phyloP scores from a whole-genome alignment of 2,888 invertebrate species.

The Archips xylosteana region DNA sequence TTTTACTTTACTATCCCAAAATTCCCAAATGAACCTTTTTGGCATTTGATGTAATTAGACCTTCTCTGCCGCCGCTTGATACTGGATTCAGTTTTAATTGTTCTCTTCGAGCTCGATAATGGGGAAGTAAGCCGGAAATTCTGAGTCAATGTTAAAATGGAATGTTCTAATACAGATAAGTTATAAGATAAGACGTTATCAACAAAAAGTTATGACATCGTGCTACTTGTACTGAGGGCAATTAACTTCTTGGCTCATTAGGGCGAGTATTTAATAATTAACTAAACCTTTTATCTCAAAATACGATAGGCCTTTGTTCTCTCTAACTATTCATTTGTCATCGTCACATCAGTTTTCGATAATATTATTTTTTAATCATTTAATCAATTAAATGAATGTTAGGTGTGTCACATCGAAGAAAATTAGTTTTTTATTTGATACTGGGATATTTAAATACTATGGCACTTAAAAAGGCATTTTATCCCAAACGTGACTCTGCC shows the following conservation, averaged over 20 bases:
- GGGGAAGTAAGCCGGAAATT: conserved; percentile 1
- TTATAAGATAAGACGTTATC: not conserved
- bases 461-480: not conserved
- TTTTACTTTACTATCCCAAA: conserved; percentile 14
- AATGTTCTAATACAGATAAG: not conserved
- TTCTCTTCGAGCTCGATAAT: conserved; percentile 16
- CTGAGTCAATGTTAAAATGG: not conserved
- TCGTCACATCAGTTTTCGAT: no score
- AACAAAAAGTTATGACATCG: not conserved
- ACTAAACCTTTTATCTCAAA: no score
- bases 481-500: not conserved
- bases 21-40: conserved; percentile 23
- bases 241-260: no score
- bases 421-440: not conserved
- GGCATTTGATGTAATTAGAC: conserved; percentile 27
- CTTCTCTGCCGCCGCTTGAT: conserved; percentile 14
- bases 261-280: no score
- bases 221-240: no score
- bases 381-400: no score
- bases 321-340: no score
- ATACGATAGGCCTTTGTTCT: no score
- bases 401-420: not conserved
- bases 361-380: no score
- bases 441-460: not conserved
- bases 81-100: conserved; percentile 27